Conservation (phyloP, 2,113 vertebrate genomes). For the Lonchura striata region DNA sequence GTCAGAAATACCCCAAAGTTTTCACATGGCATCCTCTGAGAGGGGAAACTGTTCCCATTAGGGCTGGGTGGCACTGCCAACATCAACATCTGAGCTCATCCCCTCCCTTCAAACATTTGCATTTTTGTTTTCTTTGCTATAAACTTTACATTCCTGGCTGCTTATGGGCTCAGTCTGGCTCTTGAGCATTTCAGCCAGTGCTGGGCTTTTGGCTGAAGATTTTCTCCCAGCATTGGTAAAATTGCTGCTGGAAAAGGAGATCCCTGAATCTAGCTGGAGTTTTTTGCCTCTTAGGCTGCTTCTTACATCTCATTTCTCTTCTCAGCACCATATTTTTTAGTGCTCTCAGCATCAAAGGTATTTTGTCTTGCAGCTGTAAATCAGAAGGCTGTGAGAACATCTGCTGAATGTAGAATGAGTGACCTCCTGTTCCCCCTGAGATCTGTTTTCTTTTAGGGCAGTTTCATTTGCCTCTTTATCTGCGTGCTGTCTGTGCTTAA, state of each 20-base stretch:
- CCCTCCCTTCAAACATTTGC: background rate
- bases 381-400: background rate
- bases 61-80: background rate
- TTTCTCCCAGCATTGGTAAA: background rate
- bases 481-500: background rate
- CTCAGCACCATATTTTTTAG: background rate
- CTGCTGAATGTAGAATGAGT: background rate
- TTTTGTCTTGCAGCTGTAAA: background rate
- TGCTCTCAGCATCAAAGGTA: background rate
- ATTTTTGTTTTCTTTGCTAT: conserved; percentile 27
- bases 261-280: background rate
- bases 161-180: background rate
- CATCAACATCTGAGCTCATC: conserved; percentile 30
- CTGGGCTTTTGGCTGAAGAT: background rate
- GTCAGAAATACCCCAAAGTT: background rate
- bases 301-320: background rate
- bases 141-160: conserved; percentile 40
- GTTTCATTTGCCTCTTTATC: background rate
- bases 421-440: background rate
- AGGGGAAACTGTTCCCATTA: background rate
- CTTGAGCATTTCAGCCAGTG: background rate
- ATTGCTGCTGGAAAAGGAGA: background rate
- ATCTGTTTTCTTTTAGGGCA: background rate
- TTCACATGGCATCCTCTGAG: background rate
- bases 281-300: background rate